Percentiles rank a stretch among this genome's conserved stretches.
These are phyloP conservation scores for Strix occidentalis DNA, from an alignment of 2,797 vertebrate species.

Conservation along the genomic window DNA sequence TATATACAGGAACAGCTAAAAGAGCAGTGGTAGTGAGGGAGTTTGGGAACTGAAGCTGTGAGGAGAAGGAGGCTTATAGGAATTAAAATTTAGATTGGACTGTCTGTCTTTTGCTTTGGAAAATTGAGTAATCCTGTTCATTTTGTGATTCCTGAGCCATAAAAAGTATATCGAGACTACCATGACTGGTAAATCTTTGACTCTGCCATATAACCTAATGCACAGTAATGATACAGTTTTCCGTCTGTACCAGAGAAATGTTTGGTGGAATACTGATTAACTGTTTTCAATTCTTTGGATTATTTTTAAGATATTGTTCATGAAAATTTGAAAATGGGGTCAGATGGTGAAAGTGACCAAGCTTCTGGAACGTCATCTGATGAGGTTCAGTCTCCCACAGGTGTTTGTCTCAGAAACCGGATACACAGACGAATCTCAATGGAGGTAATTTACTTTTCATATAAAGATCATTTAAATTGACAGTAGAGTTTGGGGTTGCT, in stretches of 20 bases:
- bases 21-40: not conserved
- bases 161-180: not conserved
- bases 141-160: not conserved
- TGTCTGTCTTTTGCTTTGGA: not conserved
- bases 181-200: not conserved
- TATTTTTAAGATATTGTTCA: slow-evolving; percentile 89
- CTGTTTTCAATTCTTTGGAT: not conserved
- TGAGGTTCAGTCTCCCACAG: slow-evolving; percentile 94
- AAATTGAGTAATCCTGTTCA: not conserved
- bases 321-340: slow-evolving; percentile 96
- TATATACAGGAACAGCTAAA: not conserved
- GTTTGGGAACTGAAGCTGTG: not conserved
- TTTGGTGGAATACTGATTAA: not conserved
- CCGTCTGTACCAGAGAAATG: not conserved
- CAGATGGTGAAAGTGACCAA: slow-evolving; percentile 96
- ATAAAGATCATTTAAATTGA: not conserved
- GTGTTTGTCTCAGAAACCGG: slow-evolving; percentile 92
- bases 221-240: not conserved
- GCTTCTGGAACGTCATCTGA: slow-evolving; percentile 96
- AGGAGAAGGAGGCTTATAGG: not conserved
- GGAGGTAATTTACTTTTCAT: slow-evolving; percentile 80
- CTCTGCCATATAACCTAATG: not conserved
- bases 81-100: not conserved
- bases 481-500: not conserved
- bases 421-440: slow-evolving; percentile 93